A percentile compares a stretch with the other conserved stretches of the same genome.
phyloP scores from a whole-genome alignment of 2,888 invertebrate genomes.

The Adelphocoris suturalis region DNA sequence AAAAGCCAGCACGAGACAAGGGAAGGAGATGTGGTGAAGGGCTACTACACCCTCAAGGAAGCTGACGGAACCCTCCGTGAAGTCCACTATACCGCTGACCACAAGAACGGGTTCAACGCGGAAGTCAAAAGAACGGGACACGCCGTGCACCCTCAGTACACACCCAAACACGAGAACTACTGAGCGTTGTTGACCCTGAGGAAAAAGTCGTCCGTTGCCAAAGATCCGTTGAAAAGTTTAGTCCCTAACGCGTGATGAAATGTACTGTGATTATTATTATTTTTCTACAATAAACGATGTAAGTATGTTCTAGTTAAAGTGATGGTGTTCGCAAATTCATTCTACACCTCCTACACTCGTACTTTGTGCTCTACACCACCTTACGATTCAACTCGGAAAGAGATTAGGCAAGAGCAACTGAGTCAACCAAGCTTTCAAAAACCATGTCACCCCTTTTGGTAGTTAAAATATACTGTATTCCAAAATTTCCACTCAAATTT shows the following conservation, averaged over 20 bases:
- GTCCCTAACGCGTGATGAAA: conserved; percentile 32
- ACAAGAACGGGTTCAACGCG: conserved; percentile 77
- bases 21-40: conserved; percentile 72
- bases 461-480: too few species aligned
- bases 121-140: conserved; percentile 75
- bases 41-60: conserved; percentile 68
- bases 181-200: neutral
- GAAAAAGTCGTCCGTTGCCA: conserved; percentile 65
- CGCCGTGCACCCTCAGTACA: conserved; percentile 73
- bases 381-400: too few species aligned
- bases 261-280: conserved; percentile 66
- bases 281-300: conserved; percentile 60
- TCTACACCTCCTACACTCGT: too few species aligned
- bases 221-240: conserved; percentile 49
- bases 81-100: conserved; percentile 76
- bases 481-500: too few species aligned
- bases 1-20: conserved; percentile 75
- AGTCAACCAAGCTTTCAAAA: too few species aligned
- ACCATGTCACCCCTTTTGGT: too few species aligned
- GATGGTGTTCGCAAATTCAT: too few species aligned
- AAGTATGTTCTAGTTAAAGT: neutral
- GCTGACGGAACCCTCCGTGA: conserved; percentile 74
- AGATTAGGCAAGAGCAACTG: too few species aligned
- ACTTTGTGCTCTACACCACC: too few species aligned
- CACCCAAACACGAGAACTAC: conserved; percentile 53